A percentile compares a stretch with the other conserved stretches of the same genome.
These are phyloP conservation scores for Danionella cerebrum DNA, from an alignment of 2,113 vertebrate genomes.

Conservation along the genomic window DNA sequence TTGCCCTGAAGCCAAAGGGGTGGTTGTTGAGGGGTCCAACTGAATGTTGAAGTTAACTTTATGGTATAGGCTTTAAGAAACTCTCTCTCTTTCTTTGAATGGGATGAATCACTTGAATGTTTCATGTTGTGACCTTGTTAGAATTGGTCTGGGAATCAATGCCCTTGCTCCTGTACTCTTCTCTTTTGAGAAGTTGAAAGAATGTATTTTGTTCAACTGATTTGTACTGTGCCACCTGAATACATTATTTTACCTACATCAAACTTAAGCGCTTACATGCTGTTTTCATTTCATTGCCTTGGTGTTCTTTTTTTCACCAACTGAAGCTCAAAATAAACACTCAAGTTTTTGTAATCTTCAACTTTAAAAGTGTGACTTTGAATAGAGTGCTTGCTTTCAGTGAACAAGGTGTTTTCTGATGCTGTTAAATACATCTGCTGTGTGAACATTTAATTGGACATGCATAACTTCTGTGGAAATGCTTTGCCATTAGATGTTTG, in stretches of 20 bases:
- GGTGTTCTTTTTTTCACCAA: background rate
- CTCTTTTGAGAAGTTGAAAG: background rate
- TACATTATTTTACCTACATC: background rate
- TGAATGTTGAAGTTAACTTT: too few species aligned
- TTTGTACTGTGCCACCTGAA: background rate
- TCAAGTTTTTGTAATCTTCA: background rate
- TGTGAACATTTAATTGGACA: slow-evolving; percentile 23
- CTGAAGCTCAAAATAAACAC: background rate
- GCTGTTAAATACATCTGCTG: slow-evolving; percentile 24
- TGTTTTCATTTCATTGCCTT: background rate
- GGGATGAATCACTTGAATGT: too few species aligned
- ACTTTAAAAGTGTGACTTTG: background rate
- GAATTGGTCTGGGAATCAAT: background rate
- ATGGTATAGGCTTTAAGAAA: too few species aligned
- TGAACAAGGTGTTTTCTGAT: background rate
- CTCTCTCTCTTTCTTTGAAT: too few species aligned
- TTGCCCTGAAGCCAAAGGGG: too few species aligned
- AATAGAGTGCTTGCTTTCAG: slow-evolving; percentile 7
- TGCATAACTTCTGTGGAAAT: slow-evolving; percentile 12
- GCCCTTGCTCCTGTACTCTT: background rate
- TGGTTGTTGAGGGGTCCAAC: too few species aligned
- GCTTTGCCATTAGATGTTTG: slow-evolving; percentile 2
- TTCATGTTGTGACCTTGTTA: slow-evolving; percentile 27
- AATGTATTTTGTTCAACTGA: background rate
- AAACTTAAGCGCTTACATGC: slow-evolving; percentile 1